Evolutionary conservation across 2,888 invertebrate genomes (phyloP).

Genomic region (Thera obeliscata): DNA sequence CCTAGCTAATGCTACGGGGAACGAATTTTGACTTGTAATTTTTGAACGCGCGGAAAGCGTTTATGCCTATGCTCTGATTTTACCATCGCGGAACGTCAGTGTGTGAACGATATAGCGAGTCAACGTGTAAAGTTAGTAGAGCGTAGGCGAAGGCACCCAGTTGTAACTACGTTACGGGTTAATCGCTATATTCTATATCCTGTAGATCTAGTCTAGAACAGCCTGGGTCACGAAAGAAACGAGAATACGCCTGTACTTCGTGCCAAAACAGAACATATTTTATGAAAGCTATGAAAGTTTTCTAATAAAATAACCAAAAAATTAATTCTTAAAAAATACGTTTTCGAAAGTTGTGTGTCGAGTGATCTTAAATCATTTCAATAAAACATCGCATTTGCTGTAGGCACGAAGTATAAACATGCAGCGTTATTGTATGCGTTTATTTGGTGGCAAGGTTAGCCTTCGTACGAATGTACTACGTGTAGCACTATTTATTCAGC

Average conservation of each 20-base stretch:
- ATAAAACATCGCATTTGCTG: not conserved
- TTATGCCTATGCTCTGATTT: constrained; percentile 5
- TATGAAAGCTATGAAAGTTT: not conserved
- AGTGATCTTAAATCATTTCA: not conserved
- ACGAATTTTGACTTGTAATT: constrained; percentile 47
- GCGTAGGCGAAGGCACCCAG: constrained; percentile 1
- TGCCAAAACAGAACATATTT: not conserved
- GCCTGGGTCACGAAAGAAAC: constrained; percentile 6
- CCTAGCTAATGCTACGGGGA: constrained; percentile 72
- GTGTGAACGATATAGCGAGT: not conserved
- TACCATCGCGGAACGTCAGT: not conserved
- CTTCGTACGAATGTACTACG: constrained; percentile 11
- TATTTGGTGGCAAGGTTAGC: constrained; percentile 13
- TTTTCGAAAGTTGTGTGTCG: not conserved
- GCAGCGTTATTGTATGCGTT: not conserved
- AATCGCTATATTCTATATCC: constrained; percentile 25
- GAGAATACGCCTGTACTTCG: constrained; percentile 1
- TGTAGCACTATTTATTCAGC: constrained; percentile 29
- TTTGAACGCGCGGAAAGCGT: constrained; percentile 21
- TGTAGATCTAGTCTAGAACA: constrained; percentile 21
- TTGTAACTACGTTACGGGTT: constrained; percentile 1
- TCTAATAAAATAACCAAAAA: too few species aligned
- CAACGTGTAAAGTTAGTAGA: not conserved
- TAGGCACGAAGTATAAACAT: not conserved
- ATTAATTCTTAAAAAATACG: not conserved